Percentiles rank a stretch among this genome's conserved stretches.
phyloP scores from a whole-genome alignment of 2,113 vertebrate genomes.

The Tauraco erythrolophus region DNA sequence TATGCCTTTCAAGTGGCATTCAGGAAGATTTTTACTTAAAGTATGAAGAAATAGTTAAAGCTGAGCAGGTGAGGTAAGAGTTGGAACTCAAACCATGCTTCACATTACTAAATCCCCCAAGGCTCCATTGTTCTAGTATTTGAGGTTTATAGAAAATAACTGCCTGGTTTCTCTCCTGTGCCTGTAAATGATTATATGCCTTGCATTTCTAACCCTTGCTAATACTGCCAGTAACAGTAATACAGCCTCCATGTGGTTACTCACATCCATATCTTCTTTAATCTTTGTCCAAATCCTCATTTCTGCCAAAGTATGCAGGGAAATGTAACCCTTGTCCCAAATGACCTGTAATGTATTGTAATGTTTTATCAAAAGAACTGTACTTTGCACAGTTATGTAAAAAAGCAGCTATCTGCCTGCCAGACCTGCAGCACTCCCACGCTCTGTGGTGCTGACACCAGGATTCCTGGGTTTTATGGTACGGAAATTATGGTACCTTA shows the following conservation, averaged over 20 bases:
- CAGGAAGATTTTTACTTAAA: neutral
- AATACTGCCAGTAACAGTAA: neutral
- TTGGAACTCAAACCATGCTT: neutral
- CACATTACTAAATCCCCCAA: neutral
- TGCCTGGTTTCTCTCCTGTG: neutral
- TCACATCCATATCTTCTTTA: neutral
- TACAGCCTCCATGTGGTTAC: neutral
- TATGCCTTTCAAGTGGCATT: neutral
- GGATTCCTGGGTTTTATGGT: neutral
- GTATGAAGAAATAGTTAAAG: neutral
- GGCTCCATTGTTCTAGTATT: neutral
- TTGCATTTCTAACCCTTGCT: conserved; percentile 15
- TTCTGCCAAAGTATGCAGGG: conserved; percentile 23
- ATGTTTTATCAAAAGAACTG: conserved; percentile 50
- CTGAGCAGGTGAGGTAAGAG: conserved; percentile 24
- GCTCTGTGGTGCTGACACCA: neutral
- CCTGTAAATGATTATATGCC: conserved; percentile 38
- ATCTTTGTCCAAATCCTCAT: conserved; percentile 38
- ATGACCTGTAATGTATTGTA: conserved; percentile 31
- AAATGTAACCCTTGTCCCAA: conserved; percentile 33
- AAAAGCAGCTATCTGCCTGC: neutral
- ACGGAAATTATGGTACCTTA: neutral
- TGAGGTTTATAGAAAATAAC: conserved; percentile 1
- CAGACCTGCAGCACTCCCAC: neutral
- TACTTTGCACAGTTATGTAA: conserved; percentile 61